phyloP scores from a whole-genome alignment of 2,113 vertebrate genomes.

The Corvus moneduloides region DNA sequence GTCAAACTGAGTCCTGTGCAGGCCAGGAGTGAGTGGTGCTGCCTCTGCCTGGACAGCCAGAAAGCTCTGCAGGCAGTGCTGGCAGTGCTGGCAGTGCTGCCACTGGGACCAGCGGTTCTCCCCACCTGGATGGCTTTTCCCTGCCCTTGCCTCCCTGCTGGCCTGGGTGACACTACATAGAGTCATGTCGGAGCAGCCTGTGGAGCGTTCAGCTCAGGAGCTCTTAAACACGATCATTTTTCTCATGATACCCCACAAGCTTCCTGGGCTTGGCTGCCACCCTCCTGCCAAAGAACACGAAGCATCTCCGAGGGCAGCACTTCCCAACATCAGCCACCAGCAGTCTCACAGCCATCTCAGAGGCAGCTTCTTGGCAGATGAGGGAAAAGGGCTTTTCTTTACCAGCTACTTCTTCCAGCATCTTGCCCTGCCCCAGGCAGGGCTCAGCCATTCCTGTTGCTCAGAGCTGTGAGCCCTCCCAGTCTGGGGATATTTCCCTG shows the following conservation, averaged over 20 bases:
- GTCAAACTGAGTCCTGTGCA: neutral
- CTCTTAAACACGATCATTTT: fast-evolving
- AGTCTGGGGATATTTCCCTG: neutral
- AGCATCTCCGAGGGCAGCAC: fast-evolving
- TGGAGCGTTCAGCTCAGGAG: neutral
- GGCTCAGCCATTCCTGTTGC: neutral
- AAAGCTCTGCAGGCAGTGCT: neutral
- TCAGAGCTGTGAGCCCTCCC: neutral
- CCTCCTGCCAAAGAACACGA: fast-evolving
- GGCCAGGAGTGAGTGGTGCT: neutral
- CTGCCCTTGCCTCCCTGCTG: neutral
- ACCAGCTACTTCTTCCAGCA: neutral
- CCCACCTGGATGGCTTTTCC: neutral
- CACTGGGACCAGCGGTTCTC: fast-evolving
- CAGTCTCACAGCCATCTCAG: neutral
- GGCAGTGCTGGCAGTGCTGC: neutral
- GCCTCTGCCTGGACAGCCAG: neutral
- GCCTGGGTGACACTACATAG: neutral
- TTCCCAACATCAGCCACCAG: neutral
- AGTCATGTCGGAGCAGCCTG: fast-evolving
- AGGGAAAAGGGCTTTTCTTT: neutral
- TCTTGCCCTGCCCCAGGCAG: neutral
- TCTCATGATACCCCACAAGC: neutral
- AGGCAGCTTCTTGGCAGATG: neutral
- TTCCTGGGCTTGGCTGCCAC: neutral